Conservation (phyloP, 2,888 invertebrate genomes). For the Pseudococcus longispinus region DNA sequence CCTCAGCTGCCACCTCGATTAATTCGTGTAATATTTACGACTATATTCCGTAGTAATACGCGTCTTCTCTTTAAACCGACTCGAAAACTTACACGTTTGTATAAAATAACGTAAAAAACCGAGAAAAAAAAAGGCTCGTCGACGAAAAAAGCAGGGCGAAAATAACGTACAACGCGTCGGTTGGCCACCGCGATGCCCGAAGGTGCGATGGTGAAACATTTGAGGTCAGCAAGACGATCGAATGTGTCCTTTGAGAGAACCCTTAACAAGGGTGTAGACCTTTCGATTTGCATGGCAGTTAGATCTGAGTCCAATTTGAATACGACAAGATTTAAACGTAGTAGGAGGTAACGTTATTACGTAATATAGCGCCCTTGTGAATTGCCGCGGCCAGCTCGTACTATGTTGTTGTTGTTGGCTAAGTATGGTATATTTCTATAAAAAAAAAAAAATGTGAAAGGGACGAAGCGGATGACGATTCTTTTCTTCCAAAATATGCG, state of each 20-base stretch:
- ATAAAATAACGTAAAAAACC: background rate
- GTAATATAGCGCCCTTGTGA: constrained; percentile 39
- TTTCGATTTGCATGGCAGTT: constrained; percentile 35
- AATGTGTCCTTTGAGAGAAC: constrained; percentile 53
- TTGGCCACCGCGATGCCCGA: background rate
- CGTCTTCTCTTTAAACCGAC: background rate
- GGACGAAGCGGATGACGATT: background rate
- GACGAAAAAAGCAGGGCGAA: background rate
- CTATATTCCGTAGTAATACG: background rate
- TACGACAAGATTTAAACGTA: constrained; percentile 50
- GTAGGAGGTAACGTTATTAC: constrained; percentile 50
- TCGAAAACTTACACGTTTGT: background rate
- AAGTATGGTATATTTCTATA: background rate
- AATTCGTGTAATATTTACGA: background rate
- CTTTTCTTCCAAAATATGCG: background rate
- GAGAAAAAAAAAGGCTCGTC: background rate
- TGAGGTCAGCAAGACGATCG: constrained; percentile 45
- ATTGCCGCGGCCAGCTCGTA: background rate
- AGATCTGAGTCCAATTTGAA: constrained; percentile 49
- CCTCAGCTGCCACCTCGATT: background rate
- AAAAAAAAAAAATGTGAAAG: background rate
- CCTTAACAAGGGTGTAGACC: constrained; percentile 49
- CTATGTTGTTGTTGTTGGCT: background rate
- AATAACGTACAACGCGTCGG: background rate
- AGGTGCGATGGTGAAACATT: constrained; percentile 1